Percentiles rank a stretch among this genome's conserved stretches.
phyloP scores from a whole-genome alignment of 2,113 vertebrate species.

The Pterocles orientalis region DNA sequence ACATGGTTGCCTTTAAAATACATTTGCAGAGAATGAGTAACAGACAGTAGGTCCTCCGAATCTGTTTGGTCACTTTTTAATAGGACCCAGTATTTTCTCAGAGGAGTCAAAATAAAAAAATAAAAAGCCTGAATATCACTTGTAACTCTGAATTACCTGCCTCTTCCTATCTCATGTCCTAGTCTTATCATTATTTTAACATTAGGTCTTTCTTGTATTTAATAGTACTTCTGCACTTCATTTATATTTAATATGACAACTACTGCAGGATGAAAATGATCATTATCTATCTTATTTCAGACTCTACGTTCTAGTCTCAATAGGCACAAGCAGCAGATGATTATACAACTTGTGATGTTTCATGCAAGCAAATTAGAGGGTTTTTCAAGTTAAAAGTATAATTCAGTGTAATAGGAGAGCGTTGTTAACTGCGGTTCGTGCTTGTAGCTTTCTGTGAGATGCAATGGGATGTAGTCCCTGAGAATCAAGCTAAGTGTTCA shows the following conservation, averaged over 20 bases:
- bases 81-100: neutral
- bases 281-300: slow-evolving; percentile 55
- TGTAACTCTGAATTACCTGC: slow-evolving; percentile 16
- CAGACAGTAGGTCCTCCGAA: neutral
- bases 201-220: slow-evolving; percentile 37
- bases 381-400: slow-evolving; percentile 67
- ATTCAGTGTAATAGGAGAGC: slow-evolving; percentile 58
- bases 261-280: slow-evolving; percentile 57
- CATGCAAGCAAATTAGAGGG: slow-evolving; percentile 51
- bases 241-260: slow-evolving; percentile 59
- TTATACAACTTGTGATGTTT: slow-evolving; percentile 62
- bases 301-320: slow-evolving; percentile 48
- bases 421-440: slow-evolving; percentile 36
- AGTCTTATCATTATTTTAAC: slow-evolving; percentile 58
- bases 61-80: neutral
- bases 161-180: slow-evolving; percentile 18
- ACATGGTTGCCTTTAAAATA: slow-evolving; percentile 30
- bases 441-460: neutral
- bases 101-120: neutral
- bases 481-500: neutral
- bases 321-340: slow-evolving; percentile 58
- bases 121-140: slow-evolving; percentile 1
- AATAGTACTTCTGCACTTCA: slow-evolving; percentile 39
- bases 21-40: neutral
- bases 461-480: neutral